Evolutionary conservation across 2,113 vertebrate species (phyloP).

Genomic region (Sorex araneus): DNA sequence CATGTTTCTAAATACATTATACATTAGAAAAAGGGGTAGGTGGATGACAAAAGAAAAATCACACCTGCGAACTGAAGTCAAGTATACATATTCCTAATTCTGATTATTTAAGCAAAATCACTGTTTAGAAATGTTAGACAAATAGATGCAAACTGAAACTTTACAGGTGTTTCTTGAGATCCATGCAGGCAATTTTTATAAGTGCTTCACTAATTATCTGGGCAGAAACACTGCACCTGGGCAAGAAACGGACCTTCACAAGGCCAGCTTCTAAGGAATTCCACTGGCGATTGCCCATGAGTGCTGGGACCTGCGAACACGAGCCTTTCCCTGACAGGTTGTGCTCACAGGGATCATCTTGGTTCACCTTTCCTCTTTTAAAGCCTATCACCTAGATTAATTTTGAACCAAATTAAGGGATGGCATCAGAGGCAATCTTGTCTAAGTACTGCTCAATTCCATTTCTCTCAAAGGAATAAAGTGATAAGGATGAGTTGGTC

Average conservation of each 20-base stretch:
- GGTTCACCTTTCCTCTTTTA: neutral
- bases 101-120: conserved; percentile 50
- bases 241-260: neutral
- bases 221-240: conserved; percentile 41
- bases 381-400: conserved; percentile 33
- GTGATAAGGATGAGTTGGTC: conserved; percentile 24
- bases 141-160: conserved; percentile 72
- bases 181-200: conserved; percentile 49
- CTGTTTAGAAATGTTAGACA: conserved; percentile 76
- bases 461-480: conserved; percentile 47
- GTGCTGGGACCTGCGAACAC: conserved; percentile 67
- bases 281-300: conserved; percentile 52
- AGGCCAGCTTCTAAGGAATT: neutral
- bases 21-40: conserved; percentile 45
- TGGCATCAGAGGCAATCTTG: neutral
- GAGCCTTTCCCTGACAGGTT: conserved; percentile 77
- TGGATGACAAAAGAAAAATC: conserved; percentile 48
- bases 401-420: conserved; percentile 63
- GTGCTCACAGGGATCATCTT: conserved; percentile 71
- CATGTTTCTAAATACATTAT: conserved; percentile 64
- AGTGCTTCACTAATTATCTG: neutral
- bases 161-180: conserved; percentile 74
- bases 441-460: conserved; percentile 68
- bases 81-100: neutral
- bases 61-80: neutral